These are phyloP conservation scores for Lysandra bellargus DNA, from an alignment of 2,888 invertebrate genomes.

Conservation along the genomic window DNA sequence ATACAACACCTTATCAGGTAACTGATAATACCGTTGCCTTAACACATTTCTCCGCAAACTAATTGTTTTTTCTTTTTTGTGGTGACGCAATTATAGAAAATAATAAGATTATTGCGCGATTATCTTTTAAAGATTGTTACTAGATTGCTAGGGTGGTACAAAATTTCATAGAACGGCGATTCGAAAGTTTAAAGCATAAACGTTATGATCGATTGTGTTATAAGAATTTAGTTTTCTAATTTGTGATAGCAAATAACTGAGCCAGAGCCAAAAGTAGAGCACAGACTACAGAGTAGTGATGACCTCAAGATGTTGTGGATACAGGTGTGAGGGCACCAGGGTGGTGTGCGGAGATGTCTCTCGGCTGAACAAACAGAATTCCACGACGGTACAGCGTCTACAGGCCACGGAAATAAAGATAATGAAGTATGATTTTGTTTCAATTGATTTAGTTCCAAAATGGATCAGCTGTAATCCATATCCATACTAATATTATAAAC, in stretches of 20 bases:
- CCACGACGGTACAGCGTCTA: constrained; percentile 41
- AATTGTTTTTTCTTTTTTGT: constrained; percentile 15
- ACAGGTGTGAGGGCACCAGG: constrained; percentile 65
- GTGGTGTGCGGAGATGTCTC: constrained; percentile 57
- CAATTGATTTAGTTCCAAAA: not conserved
- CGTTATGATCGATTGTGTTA: not conserved
- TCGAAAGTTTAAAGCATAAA: too few relatives aligned
- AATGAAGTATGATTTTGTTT: not conserved
- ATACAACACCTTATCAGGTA: constrained; percentile 28
- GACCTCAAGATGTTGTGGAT: constrained; percentile 50
- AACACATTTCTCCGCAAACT: constrained; percentile 30
- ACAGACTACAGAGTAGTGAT: not conserved
- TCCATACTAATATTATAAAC: too few relatives aligned
- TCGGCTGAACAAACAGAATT: constrained; percentile 69
- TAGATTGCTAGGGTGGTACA: too few relatives aligned
- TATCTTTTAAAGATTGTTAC: too few relatives aligned
- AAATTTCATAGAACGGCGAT: too few relatives aligned
- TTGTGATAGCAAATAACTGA: not conserved
- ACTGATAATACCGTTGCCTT: constrained; percentile 33
- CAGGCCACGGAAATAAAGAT: not conserved
- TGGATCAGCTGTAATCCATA: not conserved
- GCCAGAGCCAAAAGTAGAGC: not conserved
- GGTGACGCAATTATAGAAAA: not conserved
- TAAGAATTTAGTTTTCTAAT: not conserved
- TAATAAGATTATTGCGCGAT: not conserved